These are phyloP conservation scores for Erebia aethiops DNA, from an alignment of 2,888 invertebrate species.

Conservation along the genomic window DNA sequence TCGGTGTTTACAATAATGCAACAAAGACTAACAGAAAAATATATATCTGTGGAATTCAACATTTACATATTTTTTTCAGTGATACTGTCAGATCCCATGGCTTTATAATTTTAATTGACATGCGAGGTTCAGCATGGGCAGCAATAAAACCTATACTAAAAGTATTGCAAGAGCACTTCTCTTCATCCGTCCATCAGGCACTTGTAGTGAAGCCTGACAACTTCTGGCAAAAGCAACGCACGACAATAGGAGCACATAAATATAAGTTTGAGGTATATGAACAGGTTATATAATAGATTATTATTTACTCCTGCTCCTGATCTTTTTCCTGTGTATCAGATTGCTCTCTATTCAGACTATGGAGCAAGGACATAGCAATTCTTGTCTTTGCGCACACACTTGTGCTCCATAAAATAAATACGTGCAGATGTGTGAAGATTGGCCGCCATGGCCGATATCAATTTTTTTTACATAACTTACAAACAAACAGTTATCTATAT, in stretches of 20 bases:
- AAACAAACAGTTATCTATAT: too few relatives aligned
- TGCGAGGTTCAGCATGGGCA: slow-evolving; percentile 98
- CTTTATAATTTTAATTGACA: slow-evolving; percentile 98
- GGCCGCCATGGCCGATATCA: too few relatives aligned
- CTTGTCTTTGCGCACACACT: too few relatives aligned
- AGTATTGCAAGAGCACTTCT: slow-evolving; percentile 97
- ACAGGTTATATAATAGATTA: slow-evolving; percentile 16
- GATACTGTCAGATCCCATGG: slow-evolving; percentile 94
- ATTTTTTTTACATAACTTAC: too few relatives aligned
- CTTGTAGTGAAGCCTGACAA: slow-evolving; percentile 99
- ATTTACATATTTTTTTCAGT: slow-evolving; percentile 79
- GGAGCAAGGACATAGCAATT: too few relatives aligned
- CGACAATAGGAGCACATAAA: slow-evolving; percentile 97
- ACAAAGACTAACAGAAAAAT: neutral
- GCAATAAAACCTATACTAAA: slow-evolving; percentile 98
- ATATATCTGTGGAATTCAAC: neutral
- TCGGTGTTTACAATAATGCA: too few relatives aligned
- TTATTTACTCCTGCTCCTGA: too few relatives aligned
- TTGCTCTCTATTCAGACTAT: too few relatives aligned
- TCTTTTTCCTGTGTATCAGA: too few relatives aligned
- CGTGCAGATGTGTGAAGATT: too few relatives aligned
- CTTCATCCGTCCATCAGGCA: slow-evolving; percentile 95
- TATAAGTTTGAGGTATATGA: slow-evolving; percentile 96
- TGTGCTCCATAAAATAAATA: too few relatives aligned
- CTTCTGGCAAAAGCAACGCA: slow-evolving; percentile 99